A percentile compares a stretch with the other conserved stretches of the same genome.
phyloP scores from a whole-genome alignment of 2,797 vertebrate species.

The Propithecus perrieri region DNA sequence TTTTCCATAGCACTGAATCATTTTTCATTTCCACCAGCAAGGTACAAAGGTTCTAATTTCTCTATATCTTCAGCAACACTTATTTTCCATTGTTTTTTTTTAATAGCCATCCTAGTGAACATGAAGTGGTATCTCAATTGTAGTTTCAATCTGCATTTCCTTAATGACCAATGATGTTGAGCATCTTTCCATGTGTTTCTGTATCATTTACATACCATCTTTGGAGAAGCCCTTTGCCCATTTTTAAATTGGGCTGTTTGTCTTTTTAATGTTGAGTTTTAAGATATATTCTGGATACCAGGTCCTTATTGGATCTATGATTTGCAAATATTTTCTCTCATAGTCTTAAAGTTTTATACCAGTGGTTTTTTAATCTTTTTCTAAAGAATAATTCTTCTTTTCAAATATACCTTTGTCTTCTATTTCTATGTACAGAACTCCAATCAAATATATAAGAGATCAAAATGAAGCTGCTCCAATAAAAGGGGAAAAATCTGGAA shows the following conservation, averaged over 20 bases:
- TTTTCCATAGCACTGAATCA: neutral
- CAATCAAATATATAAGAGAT: neutral
- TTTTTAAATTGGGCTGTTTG: neutral
- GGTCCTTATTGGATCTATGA: neutral
- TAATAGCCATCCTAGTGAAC: neutral
- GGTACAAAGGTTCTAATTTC: neutral
- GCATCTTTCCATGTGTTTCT: neutral
- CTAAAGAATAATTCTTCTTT: neutral
- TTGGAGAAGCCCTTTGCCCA: neutral
- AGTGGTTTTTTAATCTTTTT: neutral
- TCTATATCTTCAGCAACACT: neutral
- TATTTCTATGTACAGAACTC: neutral
- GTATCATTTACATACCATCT: neutral
- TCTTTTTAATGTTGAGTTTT: neutral
- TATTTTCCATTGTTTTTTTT: neutral
- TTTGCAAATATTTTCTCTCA: neutral
- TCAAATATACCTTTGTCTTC: neutral
- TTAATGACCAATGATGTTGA: neutral
- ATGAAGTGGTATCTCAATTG: neutral
- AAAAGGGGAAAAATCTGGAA: neutral
- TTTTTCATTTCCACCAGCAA: neutral
- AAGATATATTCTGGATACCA: neutral
- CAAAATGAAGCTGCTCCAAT: neutral
- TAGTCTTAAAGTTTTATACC: neutral
- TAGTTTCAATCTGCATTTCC: neutral